Evolutionary conservation across 1,140 invertebrate species (phyloP), one percentile per base, ranked within the genome.

Genomic region (Pseudachorutes palmiensis): DNA sequence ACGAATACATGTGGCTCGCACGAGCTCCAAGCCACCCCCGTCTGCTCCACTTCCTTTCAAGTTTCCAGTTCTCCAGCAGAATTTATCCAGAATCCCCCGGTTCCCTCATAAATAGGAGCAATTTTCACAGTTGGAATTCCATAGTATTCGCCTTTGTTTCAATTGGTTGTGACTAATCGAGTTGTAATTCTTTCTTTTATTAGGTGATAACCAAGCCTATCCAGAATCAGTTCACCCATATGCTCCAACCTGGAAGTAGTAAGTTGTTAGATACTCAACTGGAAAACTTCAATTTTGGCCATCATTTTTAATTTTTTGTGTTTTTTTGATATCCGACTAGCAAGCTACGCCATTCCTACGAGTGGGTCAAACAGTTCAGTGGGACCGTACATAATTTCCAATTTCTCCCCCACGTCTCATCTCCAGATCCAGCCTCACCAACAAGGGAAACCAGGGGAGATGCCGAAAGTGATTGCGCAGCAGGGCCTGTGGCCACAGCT

Each of bases 281-380:
- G 14, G 5, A 26, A 57, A 26, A 57, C 24, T 26, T 12, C n/a
- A 45, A 9, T 45, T n/a, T 45, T 45, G 9, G 41, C n/a, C 41
- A 12, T 45, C n/a, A n/a, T 45, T 45, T 12, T 45, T 45, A 45
- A n/a, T n/a, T n/a, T n/a, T n/a, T n/a, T n/a, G n/a, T n/a, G n/a
- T n/a, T 3, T 55, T 5, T n/a, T 55, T 55, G 9, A 9, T 41
- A 41, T 41, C 5, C 36, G 19, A 41, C 5, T 71, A 68, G 70
- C 87, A 57, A 80, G 86, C 55, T 83, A 88, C 76, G 79, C 88
- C 2, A 88, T 89, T 59, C 87, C 88, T 2, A 87, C 87, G 2
- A 89, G 85, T 63, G 86, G 87, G 33, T 58, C 74, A 57, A 71
- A 70, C 49, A 90, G 86, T 32, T 84, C 86, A 66, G 88, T 91